phyloP scores from a whole-genome alignment of 1,140 invertebrate species.

The Brachionus sp. region DNA sequence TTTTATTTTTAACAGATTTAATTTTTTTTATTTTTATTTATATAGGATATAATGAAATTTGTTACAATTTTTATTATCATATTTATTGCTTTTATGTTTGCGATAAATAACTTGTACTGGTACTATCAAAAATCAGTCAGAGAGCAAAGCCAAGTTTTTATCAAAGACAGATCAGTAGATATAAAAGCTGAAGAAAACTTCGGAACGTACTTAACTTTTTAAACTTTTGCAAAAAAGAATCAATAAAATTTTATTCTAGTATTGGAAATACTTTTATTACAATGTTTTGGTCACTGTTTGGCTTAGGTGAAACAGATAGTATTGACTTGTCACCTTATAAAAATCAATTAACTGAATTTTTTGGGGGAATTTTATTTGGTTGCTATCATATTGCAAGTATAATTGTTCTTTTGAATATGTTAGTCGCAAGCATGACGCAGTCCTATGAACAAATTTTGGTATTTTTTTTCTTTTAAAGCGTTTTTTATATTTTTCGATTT shows the following conservation, averaged over 20 bases:
- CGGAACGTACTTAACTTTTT: neutral
- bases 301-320: conserved; percentile 67
- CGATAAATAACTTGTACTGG: conserved; percentile 59
- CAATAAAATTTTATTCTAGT: conserved; percentile 55
- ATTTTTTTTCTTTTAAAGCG: neutral
- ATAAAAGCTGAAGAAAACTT: conserved; percentile 17
- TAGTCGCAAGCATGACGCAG: conserved; percentile 64
- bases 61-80: conserved; percentile 51
- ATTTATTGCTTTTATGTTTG: conserved; percentile 59
- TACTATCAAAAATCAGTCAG: conserved; percentile 58
- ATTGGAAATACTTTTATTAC: conserved; percentile 66
- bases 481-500: neutral
- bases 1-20: no score
- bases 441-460: conserved; percentile 63
- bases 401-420: conserved; percentile 63
- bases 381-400: conserved; percentile 60
- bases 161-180: neutral
- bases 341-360: conserved; percentile 46
- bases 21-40: neutral
- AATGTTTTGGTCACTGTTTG: conserved; percentile 73
- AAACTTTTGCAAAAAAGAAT: neutral
- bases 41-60: conserved; percentile 55
- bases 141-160: neutral
- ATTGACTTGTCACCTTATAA: conserved; percentile 62
- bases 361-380: conserved; percentile 57